Evolutionary conservation across 2,113 vertebrate genomes (phyloP).

Genomic region (Antechinus stuartii): DNA sequence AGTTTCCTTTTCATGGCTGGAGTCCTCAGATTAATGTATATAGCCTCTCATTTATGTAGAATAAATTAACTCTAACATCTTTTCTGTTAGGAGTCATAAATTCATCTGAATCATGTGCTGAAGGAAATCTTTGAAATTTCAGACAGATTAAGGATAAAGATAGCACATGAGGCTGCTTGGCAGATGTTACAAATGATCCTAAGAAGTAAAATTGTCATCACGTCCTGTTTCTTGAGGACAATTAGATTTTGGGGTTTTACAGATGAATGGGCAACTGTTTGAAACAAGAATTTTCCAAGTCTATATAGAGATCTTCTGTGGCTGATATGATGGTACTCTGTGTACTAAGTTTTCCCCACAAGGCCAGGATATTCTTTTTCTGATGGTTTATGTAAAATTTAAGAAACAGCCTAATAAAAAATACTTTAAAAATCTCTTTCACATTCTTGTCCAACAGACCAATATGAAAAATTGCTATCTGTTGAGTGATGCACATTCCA

Average conservation of each 20-base stretch:
- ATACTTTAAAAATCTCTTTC: not conserved
- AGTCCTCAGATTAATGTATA: slow-evolving; percentile 59
- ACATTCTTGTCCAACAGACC: not conserved
- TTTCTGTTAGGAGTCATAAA: slow-evolving; percentile 68
- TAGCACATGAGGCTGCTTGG: slow-evolving; percentile 69
- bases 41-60: slow-evolving; percentile 58
- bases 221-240: slow-evolving; percentile 69
- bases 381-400: not conserved
- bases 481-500: not conserved
- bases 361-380: not conserved
- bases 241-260: slow-evolving; percentile 65
- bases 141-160: slow-evolving; percentile 70
- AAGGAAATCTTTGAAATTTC: slow-evolving; percentile 74
- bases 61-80: slow-evolving; percentile 75
- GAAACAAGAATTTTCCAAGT: slow-evolving; percentile 71
- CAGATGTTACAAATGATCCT: slow-evolving; percentile 76
- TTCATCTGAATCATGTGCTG: slow-evolving; percentile 76
- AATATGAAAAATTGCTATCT: not conserved
- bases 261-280: slow-evolving; percentile 59
- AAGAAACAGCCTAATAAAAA: not conserved
- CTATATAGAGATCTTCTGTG: not conserved
- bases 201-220: slow-evolving; percentile 77
- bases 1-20: slow-evolving; percentile 8
- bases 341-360: not conserved
- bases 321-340: not conserved